Conservation (phyloP, 2,888 invertebrate species). For the Plutella xylostella region DNA sequence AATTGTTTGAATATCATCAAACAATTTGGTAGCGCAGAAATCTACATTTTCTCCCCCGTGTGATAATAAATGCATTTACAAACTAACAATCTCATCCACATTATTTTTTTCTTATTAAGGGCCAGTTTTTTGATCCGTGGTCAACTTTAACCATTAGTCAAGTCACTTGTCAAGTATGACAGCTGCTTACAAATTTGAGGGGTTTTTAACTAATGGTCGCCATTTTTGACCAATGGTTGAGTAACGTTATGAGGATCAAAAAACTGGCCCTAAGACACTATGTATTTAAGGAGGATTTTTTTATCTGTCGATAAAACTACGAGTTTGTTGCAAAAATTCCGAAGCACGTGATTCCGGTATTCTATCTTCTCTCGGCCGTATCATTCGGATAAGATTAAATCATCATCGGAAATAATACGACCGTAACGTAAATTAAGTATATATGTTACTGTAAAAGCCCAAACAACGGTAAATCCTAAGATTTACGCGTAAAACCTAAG, state of each 20-base stretch:
- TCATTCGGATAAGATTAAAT: slow-evolving; percentile 15
- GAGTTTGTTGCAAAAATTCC: slow-evolving; percentile 17
- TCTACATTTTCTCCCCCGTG: neutral
- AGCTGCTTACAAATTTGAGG: too few relatives aligned
- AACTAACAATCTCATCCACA: slow-evolving; percentile 9
- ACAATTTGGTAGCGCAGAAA: neutral
- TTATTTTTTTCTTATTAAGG: slow-evolving; percentile 7
- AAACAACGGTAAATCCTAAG: too few relatives aligned
- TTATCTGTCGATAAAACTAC: slow-evolving; percentile 10
- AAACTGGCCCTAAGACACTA: too few relatives aligned
- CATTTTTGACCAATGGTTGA: too few relatives aligned
- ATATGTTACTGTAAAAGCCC: too few relatives aligned
- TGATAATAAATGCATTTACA: slow-evolving; percentile 8
- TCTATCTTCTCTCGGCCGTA: slow-evolving; percentile 19
- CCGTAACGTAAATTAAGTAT: slow-evolving; percentile 18
- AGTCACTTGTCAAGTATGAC: too few relatives aligned
- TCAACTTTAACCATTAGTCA: too few relatives aligned
- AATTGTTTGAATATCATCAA: neutral
- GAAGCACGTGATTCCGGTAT: slow-evolving; percentile 19
- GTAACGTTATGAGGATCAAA: too few relatives aligned
- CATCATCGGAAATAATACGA: slow-evolving; percentile 13
- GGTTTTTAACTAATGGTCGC: slow-evolving; percentile 3
- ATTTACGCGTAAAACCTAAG: too few relatives aligned
- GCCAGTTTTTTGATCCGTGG: too few relatives aligned
- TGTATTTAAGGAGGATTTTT: slow-evolving; percentile 7